These are phyloP conservation scores for Lordiphosa andalusiaca DNA, from an alignment of 2,888 invertebrate species.

Conservation along the genomic window DNA sequence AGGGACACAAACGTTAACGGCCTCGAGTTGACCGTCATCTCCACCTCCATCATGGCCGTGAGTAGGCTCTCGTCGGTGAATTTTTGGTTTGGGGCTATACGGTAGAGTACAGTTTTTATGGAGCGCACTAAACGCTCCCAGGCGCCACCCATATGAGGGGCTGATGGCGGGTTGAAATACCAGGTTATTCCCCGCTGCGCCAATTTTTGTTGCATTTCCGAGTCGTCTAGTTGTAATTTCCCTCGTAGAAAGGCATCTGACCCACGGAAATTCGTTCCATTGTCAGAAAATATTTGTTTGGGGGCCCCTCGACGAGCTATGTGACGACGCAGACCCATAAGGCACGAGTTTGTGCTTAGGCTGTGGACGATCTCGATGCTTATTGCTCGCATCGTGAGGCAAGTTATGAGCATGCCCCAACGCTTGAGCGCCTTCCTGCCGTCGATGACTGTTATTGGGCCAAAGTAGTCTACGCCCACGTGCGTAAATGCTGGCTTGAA, in stretches of 20 bases:
- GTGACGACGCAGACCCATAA: background rate
- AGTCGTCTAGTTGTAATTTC: too few relatives aligned
- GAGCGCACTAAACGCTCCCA: background rate
- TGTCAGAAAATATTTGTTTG: too few relatives aligned
- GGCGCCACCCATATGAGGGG: background rate
- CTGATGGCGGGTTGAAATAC: background rate
- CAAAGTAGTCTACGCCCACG: conserved; percentile 6
- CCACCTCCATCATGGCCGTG: too few relatives aligned
- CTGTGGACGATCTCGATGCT: conserved; percentile 4
- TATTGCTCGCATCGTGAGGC: conserved; percentile 5
- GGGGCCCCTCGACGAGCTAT: background rate
- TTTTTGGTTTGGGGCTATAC: background rate
- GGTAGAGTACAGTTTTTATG: background rate
- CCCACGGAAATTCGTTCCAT: too few relatives aligned
- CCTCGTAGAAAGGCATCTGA: too few relatives aligned
- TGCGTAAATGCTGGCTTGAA: background rate
- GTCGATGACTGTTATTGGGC: conserved; percentile 4
- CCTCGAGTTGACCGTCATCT: too few relatives aligned
- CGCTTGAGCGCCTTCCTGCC: conserved; percentile 4
- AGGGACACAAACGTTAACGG: too few relatives aligned
- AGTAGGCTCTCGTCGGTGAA: too few relatives aligned
- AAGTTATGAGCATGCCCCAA: conserved; percentile 1
- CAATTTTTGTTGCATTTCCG: background rate
- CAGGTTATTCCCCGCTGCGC: background rate
- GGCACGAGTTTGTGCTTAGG: conserved; percentile 1